Conservation (phyloP, 2,888 invertebrate genomes). For the Junonia oenone region DNA sequence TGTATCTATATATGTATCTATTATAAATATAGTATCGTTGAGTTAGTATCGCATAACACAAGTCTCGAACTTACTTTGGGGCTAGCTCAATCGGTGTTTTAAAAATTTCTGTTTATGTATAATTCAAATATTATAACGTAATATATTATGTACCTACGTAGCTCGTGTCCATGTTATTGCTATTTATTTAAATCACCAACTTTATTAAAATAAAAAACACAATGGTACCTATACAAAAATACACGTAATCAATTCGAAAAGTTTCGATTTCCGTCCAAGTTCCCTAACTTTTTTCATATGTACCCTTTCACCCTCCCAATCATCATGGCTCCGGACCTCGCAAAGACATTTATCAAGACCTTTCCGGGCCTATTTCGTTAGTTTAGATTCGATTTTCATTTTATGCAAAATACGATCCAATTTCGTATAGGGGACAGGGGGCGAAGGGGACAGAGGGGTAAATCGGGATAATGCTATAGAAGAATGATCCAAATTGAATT, state of each 20-base stretch:
- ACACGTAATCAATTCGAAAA: neutral
- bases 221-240: neutral
- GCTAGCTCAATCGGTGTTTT: too few species aligned
- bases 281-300: conserved; percentile 17
- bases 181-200: too few species aligned
- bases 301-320: conserved; percentile 18
- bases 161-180: too few species aligned
- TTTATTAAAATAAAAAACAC: too few species aligned
- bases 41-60: too few species aligned
- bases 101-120: too few species aligned
- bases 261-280: neutral
- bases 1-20: too few species aligned
- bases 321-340: conserved; percentile 19
- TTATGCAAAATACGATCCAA: conserved; percentile 76
- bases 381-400: conserved; percentile 71
- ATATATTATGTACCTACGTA: too few species aligned
- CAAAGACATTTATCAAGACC: conserved; percentile 38
- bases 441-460: conserved; percentile 35
- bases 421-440: conserved; percentile 42
- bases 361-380: conserved; percentile 61
- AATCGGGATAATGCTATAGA: conserved; percentile 70
- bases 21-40: too few species aligned
- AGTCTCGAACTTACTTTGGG: too few species aligned
- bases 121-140: too few species aligned
- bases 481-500: conserved; percentile 78